phyloP scores from a whole-genome alignment of 2,888 invertebrate genomes.

The Calliopum simillimum region DNA sequence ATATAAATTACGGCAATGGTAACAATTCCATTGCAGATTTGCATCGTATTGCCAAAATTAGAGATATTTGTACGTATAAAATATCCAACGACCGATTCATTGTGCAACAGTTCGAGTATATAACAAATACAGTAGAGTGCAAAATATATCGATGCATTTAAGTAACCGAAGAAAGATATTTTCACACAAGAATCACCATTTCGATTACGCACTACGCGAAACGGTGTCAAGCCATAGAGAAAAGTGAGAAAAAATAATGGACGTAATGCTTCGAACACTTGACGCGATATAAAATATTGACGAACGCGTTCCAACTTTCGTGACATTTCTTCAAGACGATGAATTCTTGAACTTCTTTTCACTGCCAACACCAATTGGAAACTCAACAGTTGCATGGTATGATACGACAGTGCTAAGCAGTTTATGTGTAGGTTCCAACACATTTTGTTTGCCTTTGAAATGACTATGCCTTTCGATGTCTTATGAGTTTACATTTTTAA shows the following conservation, averaged over 20 bases:
- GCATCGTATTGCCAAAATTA: conserved; percentile 60
- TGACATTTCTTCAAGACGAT: conserved; percentile 42
- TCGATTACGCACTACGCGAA: conserved; percentile 57
- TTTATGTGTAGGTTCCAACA: no score
- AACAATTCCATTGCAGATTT: conserved; percentile 60
- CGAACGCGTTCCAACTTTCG: conserved; percentile 53
- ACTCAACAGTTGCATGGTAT: no score
- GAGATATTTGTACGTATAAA: conserved; percentile 64
- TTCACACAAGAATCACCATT: conserved; percentile 56
- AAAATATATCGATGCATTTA: conserved; percentile 47
- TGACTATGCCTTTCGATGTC: no score
- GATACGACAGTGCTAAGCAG: no score
- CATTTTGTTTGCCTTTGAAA: no score
- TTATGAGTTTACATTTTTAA: no score
- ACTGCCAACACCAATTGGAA: neutral
- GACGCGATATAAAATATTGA: conserved; percentile 59
- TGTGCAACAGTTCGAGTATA: conserved; percentile 54
- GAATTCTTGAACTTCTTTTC: neutral
- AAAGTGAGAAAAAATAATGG: conserved; percentile 61
- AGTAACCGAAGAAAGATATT: conserved; percentile 50
- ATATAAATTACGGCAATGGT: conserved; percentile 60
- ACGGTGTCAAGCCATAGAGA: conserved; percentile 62
- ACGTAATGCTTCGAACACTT: conserved; percentile 62
- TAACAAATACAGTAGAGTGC: conserved; percentile 49
- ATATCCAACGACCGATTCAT: conserved; percentile 62